Conservation (phyloP, 2,888 invertebrate species). For the Platycheirus albimanus region DNA sequence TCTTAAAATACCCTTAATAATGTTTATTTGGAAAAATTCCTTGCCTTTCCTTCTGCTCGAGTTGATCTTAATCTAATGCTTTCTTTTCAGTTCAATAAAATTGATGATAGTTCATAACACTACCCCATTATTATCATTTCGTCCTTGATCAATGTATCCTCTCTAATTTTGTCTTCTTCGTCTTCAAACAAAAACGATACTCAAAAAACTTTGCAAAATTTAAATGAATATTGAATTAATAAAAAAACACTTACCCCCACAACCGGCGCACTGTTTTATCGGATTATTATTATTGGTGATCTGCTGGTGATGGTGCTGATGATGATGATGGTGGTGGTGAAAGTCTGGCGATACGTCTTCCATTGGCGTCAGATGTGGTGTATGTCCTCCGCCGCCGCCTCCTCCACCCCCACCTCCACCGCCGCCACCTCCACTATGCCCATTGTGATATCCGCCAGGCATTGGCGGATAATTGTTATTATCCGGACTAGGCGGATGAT, state of each 20-base stretch:
- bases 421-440: conserved; percentile 79
- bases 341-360: conserved; percentile 81
- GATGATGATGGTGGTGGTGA: conserved; percentile 77
- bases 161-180: too few relatives aligned
- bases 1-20: too few relatives aligned
- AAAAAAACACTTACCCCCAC: conserved; percentile 86
- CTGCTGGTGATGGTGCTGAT: conserved; percentile 78
- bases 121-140: too few relatives aligned
- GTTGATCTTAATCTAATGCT: too few relatives aligned
- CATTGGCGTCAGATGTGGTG: conserved; percentile 80
- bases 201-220: background rate
- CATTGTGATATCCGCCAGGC: conserved; percentile 83
- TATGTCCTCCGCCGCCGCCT: conserved; percentile 77
- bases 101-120: too few relatives aligned
- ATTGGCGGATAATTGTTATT: conserved; percentile 86
- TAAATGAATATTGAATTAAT: background rate
- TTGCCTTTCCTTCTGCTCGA: too few relatives aligned
- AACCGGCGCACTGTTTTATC: conserved; percentile 94
- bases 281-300: conserved; percentile 81
- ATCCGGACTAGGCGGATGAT: conserved; percentile 88
- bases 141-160: background rate
- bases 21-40: too few relatives aligned
- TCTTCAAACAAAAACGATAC: too few relatives aligned
- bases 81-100: too few relatives aligned
- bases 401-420: conserved; percentile 75